Evolutionary conservation across 2,113 vertebrate genomes (phyloP), one percentile per base, ranked within the genome.

Genomic region (Pseudorectes ferrugineus): DNA sequence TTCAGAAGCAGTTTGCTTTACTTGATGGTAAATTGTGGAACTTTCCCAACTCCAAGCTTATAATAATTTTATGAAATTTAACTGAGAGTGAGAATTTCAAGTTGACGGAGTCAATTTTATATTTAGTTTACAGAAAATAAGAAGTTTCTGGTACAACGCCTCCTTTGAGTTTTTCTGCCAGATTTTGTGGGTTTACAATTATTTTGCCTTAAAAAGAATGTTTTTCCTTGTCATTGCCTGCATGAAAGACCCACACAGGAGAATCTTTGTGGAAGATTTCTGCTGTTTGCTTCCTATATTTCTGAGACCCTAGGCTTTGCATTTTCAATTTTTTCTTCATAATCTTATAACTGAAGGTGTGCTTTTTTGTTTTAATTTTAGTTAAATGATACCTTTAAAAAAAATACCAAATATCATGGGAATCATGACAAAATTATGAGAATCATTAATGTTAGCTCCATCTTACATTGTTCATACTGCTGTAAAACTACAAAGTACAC

Each of bases 101-200:
- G 59, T 85, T 92, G 92, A 93, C 81, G 55, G 46, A 96, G 62
- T 97, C 89, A 82, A 73, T 85, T 83, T 93, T 96, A 95, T 95
- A 93, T 97, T 94, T 96, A 96, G 85, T 95, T 95, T 94, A 95
- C 75, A 95, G 87, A 95, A 96, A 96, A 95, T 84, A 61, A 58
- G 68, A 94, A 92, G 68, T 96, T 96, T 94, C 92, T 93, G 85
- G 92, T 96, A 93, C 92, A 96, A 95, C 55, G 46, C 94, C 95
- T 92, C 67, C 93, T 93, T 71, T 74, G 63, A 83, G n/a, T 33
- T 87, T 85, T 89, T 58, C 78, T 96, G 93, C 74, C 94, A 96
- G 5, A 80, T 83, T 88, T 92, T 67, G 75, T 76, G 75, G 49
- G 59, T 88, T 95, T 96, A 92, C 92, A 66, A 89, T 95, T 91